phyloP scores from a whole-genome alignment of 2,113 vertebrate genomes.

The Polypterus senegalus region DNA sequence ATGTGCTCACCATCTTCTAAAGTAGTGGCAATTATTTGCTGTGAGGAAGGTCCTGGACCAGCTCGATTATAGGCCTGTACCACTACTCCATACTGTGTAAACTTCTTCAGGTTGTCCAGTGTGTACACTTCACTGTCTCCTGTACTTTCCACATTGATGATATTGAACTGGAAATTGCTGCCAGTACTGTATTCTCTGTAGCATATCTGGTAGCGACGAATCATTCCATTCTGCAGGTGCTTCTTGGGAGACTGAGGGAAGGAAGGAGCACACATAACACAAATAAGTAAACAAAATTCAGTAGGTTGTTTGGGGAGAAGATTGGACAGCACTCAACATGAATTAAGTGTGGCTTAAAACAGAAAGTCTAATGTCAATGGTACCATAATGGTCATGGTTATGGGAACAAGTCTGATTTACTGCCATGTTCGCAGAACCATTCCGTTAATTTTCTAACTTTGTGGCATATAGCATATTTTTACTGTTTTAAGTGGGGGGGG shows the following conservation, averaged over 20 bases:
- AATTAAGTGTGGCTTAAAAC: too few relatives aligned
- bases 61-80: slow-evolving; percentile 95
- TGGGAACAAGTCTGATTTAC: too few relatives aligned
- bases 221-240: slow-evolving; percentile 89
- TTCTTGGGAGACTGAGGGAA: slow-evolving; percentile 72
- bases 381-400: too few relatives aligned
- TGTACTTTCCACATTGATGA: slow-evolving; percentile 88
- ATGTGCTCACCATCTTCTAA: slow-evolving; percentile 78
- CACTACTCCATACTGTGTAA: slow-evolving; percentile 95
- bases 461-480: too few relatives aligned
- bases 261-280: not conserved
- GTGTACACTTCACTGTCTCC: slow-evolving; percentile 84
- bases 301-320: too few relatives aligned
- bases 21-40: slow-evolving; percentile 92
- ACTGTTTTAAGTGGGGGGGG: too few relatives aligned
- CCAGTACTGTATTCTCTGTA: slow-evolving; percentile 89
- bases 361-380: too few relatives aligned
- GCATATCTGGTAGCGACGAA: slow-evolving; percentile 93
- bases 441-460: too few relatives aligned
- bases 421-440: too few relatives aligned
- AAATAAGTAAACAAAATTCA: too few relatives aligned
- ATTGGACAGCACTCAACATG: too few relatives aligned
- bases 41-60: slow-evolving; percentile 89
- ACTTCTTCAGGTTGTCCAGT: slow-evolving; percentile 90
- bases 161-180: slow-evolving; percentile 91